A percentile compares a stretch with the other conserved stretches of the same genome.
Conservation (phyloP, 2,797 vertebrate genomes). For the Phrynocephalus forsythii region DNA sequence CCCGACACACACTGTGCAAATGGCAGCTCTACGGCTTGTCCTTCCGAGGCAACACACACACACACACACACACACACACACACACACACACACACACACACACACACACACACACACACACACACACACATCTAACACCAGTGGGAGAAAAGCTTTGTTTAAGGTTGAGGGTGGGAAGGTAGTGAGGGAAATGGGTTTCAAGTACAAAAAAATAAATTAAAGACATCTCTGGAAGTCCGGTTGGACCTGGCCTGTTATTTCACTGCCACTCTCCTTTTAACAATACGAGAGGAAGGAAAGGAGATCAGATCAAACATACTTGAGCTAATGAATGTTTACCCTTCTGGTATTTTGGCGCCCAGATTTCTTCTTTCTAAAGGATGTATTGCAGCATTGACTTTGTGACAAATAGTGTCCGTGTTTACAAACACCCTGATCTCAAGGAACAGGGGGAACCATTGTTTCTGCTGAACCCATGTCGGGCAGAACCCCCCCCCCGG, state of each 20-base stretch:
- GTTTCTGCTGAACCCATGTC: slow-evolving; percentile 58
- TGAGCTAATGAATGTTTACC: slow-evolving; percentile 35
- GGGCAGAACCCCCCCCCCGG: slow-evolving; percentile 5
- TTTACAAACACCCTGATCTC: slow-evolving; percentile 60
- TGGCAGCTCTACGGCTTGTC: slow-evolving; percentile 34
- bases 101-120: slow-evolving; percentile 25
- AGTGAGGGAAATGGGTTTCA: slow-evolving; percentile 23
- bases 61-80: slow-evolving; percentile 20
- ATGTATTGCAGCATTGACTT: accelerated
- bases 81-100: no score
- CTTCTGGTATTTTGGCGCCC: slow-evolving; percentile 13
- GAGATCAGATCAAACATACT: slow-evolving; percentile 41
- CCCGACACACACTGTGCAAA: slow-evolving; percentile 36
- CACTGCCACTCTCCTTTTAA: slow-evolving; percentile 38
- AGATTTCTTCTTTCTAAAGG: slow-evolving; percentile 1
- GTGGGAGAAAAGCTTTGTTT: slow-evolving; percentile 40
- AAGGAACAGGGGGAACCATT: slow-evolving; percentile 62
- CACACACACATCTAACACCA: slow-evolving; percentile 21
- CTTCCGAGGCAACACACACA: not conserved
- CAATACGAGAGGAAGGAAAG: slow-evolving; percentile 45
- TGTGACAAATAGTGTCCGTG: slow-evolving; percentile 16
- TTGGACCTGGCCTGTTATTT: slow-evolving; percentile 26
- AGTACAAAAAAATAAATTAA: slow-evolving; percentile 42
- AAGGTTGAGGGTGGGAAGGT: no score
- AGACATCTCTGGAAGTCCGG: slow-evolving; percentile 45